phyloP scores from a whole-genome alignment of 2,888 invertebrate genomes.

The Allacma fusca region DNA sequence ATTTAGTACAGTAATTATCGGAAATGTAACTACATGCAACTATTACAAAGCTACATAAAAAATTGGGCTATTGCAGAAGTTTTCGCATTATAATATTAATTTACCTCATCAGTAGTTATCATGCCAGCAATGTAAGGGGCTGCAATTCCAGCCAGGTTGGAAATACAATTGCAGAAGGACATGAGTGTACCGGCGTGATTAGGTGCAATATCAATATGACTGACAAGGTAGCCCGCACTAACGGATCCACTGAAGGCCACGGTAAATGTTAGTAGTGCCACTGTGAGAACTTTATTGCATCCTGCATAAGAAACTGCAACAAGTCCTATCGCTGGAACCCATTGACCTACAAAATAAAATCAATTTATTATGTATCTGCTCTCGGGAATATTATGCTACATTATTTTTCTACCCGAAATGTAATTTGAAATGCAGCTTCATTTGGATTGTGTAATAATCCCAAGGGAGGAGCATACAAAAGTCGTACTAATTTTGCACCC shows the following conservation, averaged over 20 bases:
- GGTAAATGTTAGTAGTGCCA: constrained; percentile 72
- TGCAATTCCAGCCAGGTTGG: constrained; percentile 60
- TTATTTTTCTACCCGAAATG: no score
- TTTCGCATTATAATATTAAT: no score
- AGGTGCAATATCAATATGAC: constrained; percentile 80
- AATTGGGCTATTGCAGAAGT: no score
- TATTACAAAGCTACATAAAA: no score
- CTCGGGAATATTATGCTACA: no score
- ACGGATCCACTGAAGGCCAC: constrained; percentile 63
- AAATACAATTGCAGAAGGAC: constrained; percentile 56
- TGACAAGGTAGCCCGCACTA: constrained; percentile 62
- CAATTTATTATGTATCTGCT: background rate
- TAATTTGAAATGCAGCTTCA: no score
- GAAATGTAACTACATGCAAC: no score
- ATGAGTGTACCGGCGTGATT: constrained; percentile 72
- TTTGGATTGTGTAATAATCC: no score
- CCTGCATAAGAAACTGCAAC: constrained; percentile 76
- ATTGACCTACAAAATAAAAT: constrained; percentile 68
- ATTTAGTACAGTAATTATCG: background rate
- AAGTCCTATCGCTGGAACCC: constrained; percentile 74
- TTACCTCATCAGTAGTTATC: constrained; percentile 52
- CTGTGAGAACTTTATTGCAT: constrained; percentile 71
- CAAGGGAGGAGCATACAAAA: no score
- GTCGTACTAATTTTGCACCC: no score
- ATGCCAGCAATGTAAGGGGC: constrained; percentile 58